Conservation (phyloP, 2,113 vertebrate species). For the Lophotis ruficrista region DNA sequence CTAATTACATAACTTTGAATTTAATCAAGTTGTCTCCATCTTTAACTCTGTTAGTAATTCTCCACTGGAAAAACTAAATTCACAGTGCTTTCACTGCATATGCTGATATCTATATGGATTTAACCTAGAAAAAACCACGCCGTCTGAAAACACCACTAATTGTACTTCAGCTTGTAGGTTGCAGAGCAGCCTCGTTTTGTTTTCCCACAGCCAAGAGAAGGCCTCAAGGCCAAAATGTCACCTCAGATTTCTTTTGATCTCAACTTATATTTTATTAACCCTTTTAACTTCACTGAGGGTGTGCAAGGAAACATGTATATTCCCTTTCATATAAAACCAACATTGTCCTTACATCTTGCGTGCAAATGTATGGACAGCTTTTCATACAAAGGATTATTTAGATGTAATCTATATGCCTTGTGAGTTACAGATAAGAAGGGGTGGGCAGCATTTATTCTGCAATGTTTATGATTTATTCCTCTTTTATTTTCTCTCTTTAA, state of each 20-base stretch:
- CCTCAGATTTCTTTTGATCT: slow-evolving; percentile 68
- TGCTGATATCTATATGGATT: not conserved
- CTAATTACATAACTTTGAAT: not conserved
- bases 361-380: slow-evolving; percentile 64
- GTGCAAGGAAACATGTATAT: slow-evolving; percentile 53
- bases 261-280: slow-evolving; percentile 70
- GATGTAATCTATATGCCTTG: slow-evolving; percentile 57
- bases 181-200: slow-evolving; percentile 32
- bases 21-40: not conserved
- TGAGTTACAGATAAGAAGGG: slow-evolving; percentile 58
- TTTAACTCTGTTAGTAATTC: not conserved
- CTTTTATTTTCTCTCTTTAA: slow-evolving; percentile 70
- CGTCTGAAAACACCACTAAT: slow-evolving; percentile 41
- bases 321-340: slow-evolving; percentile 52
- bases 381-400: slow-evolving; percentile 57
- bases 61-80: not conserved
- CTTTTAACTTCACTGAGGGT: slow-evolving; percentile 59
- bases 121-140: not conserved
- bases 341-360: slow-evolving; percentile 58
- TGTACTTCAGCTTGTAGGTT: slow-evolving; percentile 30
- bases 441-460: slow-evolving; percentile 30
- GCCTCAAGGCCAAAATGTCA: slow-evolving; percentile 69
- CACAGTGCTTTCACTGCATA: not conserved
- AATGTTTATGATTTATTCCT: slow-evolving; percentile 66
- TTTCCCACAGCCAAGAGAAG: slow-evolving; percentile 67